Evolutionary conservation across 2,113 vertebrate genomes (phyloP), one percentile per base, ranked within the genome.

Genomic region (Apodemus speciosus): DNA sequence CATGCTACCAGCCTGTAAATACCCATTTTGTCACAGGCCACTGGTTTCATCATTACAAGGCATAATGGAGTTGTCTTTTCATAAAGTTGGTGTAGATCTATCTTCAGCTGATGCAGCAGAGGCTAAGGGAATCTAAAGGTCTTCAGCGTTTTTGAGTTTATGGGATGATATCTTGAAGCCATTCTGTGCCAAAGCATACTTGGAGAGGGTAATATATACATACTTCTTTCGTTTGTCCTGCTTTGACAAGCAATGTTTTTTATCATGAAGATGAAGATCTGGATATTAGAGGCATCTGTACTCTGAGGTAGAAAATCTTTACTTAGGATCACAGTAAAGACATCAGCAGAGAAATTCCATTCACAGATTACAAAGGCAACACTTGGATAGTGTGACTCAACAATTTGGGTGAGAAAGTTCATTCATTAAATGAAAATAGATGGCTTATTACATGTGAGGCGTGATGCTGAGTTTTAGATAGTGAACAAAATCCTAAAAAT

Each of bases 1-100:
- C 40, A 72, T 32, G 88, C 64, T 79, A 73, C 77, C 5, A 64
- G 95, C 62, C 94, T 56, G 56, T 38, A 72, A 89, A 97, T 92
- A 86, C 32, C 76, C 71, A 95, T 88, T 97, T 62, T 94, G 91
- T 96, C 93, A 95, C 75, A 94, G 89, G 76, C 89, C 66, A 93
- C 96, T 95, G 94, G 76, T 56, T 43, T 94, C 89, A 92, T 92
- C 91, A 94, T 92, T 73, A 97, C 75, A 72, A 21, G 80, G 94
- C 89, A 69, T 93, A 95, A 95, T 91, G 91, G 35, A 85, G 38
- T 58, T 89, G 71, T 89, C 60, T 92, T 89, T 85, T 38, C 16
- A 68, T 94, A 95, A 95, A 95, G 87, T 92, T 58, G 56, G 53
- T 80, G 53, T 27, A 91, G 94, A 96, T 95, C 92, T 73, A 62